phyloP scores from a whole-genome alignment of 1,140 invertebrate species.

The Callitettix versicolor region DNA sequence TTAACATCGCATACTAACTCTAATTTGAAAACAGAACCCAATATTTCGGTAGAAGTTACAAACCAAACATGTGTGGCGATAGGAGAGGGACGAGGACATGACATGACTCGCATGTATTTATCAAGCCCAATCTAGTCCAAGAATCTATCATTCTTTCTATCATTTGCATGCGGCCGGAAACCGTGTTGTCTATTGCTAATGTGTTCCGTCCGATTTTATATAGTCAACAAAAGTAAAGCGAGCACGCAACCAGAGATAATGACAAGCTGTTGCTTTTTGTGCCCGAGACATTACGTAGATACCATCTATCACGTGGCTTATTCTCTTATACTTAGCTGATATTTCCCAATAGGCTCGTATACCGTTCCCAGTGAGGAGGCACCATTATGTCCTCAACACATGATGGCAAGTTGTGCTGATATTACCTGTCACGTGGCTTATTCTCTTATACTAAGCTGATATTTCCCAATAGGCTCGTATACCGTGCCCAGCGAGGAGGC shows the following conservation, averaged over 20 bases:
- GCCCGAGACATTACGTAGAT: conserved; percentile 7
- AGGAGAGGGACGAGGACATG: background rate
- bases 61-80: too few species aligned
- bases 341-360: too few species aligned
- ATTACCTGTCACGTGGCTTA: conserved; percentile 4
- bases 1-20: too few species aligned
- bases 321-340: background rate
- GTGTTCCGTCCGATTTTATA: background rate
- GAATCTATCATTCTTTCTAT: conserved; percentile 12
- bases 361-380: too few species aligned
- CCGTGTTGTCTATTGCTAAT: conserved; percentile 13
- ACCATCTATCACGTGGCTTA: conserved; percentile 7
- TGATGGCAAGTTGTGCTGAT: conserved; percentile 2
- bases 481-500: too few species aligned
- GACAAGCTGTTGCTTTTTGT: conserved; percentile 13
- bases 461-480: too few species aligned
- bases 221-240: background rate
- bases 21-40: too few species aligned
- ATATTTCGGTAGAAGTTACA: too few species aligned
- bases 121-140: conserved; percentile 9
- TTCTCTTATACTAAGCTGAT: background rate
- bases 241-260: conserved; percentile 8
- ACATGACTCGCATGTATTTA: conserved; percentile 6
- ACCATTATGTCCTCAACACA: too few species aligned
- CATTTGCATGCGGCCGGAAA: conserved; percentile 8